Evolutionary conservation across 1,140 invertebrate genomes (phyloP).

Genomic region (Hyles euphorbiae): DNA sequence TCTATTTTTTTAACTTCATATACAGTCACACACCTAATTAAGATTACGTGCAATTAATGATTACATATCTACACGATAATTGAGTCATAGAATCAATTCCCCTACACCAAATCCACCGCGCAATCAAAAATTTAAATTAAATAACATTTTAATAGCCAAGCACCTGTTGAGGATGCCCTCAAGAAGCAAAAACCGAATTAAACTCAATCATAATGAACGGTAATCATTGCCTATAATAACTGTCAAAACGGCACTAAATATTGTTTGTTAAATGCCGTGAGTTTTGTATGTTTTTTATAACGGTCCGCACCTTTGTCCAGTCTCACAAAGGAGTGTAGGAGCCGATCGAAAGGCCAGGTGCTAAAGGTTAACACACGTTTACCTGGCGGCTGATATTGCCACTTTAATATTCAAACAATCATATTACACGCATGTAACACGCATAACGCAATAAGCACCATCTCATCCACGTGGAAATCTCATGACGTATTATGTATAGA

Average conservation of each 20-base stretch:
- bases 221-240: slow-evolving; percentile 70
- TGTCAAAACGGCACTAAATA: slow-evolving; percentile 71
- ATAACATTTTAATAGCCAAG: slow-evolving; percentile 10
- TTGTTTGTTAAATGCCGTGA: slow-evolving; percentile 69
- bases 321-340: slow-evolving; percentile 37
- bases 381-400: slow-evolving; percentile 6
- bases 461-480: too few relatives aligned
- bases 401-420: slow-evolving; percentile 31
- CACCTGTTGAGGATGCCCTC: slow-evolving; percentile 35
- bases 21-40: too few relatives aligned
- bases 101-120: not conserved
- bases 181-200: slow-evolving; percentile 48
- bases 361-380: slow-evolving; percentile 31
- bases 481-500: too few relatives aligned
- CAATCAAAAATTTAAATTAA: not conserved
- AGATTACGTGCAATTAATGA: too few relatives aligned
- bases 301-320: slow-evolving; percentile 55
- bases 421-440: not conserved
- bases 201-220: slow-evolving; percentile 53
- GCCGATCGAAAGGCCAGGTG: slow-evolving; percentile 42
- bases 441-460: too few relatives aligned
- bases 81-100: too few relatives aligned
- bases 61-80: not conserved
- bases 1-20: not conserved
- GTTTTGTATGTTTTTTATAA: slow-evolving; percentile 50